Conservation (phyloP, 2,113 vertebrate species). For the Nesoenas mayeri region DNA sequence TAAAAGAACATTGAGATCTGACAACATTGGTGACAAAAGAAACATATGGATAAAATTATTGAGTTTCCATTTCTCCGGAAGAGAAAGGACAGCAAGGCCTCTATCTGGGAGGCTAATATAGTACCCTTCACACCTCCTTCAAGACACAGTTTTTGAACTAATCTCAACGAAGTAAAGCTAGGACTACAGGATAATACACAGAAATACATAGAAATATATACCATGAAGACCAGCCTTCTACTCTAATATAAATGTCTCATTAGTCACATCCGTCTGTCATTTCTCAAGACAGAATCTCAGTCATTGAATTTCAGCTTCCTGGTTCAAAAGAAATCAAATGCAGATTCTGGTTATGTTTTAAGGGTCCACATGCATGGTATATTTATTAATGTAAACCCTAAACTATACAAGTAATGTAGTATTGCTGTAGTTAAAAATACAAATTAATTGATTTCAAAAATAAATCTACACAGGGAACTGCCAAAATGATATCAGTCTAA, state of each 20-base stretch:
- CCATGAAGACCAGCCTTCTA: not conserved
- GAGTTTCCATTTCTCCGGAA: not conserved
- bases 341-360: not conserved
- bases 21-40: not conserved
- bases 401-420: not conserved
- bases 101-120: not conserved
- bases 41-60: not conserved
- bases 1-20: not conserved
- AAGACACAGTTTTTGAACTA: not conserved
- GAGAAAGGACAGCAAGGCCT: not conserved
- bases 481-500: not conserved
- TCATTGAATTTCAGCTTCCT: rapidly evolving
- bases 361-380: not conserved
- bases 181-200: not conserved
- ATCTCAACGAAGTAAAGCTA: not conserved
- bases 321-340: not conserved
- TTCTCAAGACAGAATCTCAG: not conserved
- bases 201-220: not conserved
- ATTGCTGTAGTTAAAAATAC: not conserved
- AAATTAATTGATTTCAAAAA: not conserved
- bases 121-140: not conserved
- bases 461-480: not conserved
- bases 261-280: not conserved
- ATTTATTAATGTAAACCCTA: not conserved
- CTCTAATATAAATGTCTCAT: not conserved